phyloP scores from a whole-genome alignment of 2,113 vertebrate genomes.

The Leucopsar rothschildi region DNA sequence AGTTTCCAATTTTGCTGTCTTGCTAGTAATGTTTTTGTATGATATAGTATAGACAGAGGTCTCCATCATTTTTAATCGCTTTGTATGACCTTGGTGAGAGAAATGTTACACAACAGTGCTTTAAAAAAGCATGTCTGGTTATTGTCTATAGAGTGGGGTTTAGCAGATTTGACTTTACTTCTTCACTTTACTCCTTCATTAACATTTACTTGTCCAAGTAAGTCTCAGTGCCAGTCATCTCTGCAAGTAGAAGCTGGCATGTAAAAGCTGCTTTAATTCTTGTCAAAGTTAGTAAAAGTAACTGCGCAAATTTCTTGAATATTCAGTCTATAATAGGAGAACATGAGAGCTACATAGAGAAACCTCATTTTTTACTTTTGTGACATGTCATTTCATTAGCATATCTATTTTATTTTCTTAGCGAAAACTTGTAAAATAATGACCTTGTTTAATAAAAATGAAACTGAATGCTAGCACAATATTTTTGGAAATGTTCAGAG shows the following conservation, averaged over 20 bases:
- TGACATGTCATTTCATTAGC: background rate
- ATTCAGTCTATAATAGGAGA: background rate
- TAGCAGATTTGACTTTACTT: background rate
- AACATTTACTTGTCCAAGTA: background rate
- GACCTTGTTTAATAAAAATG: background rate
- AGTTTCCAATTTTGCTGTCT: background rate
- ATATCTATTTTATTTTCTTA: background rate
- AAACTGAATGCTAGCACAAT: background rate
- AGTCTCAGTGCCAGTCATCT: background rate
- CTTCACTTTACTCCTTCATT: background rate
- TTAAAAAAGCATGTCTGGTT: background rate
- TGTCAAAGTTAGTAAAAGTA: background rate
- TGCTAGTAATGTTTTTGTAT: constrained; percentile 18
- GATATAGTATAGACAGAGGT: background rate
- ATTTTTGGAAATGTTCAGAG: background rate
- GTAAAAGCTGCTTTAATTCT: background rate
- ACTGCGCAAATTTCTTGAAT: background rate
- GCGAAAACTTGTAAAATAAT: background rate
- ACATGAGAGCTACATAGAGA: background rate
- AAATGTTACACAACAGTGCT: background rate
- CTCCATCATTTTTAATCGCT: background rate
- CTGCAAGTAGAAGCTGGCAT: background rate
- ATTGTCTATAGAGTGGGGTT: background rate
- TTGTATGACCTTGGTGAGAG: background rate
- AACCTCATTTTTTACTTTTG: background rate